Conservation (phyloP, 92 coral and sea anemone genomes). For the Bergia sp. region DNA sequence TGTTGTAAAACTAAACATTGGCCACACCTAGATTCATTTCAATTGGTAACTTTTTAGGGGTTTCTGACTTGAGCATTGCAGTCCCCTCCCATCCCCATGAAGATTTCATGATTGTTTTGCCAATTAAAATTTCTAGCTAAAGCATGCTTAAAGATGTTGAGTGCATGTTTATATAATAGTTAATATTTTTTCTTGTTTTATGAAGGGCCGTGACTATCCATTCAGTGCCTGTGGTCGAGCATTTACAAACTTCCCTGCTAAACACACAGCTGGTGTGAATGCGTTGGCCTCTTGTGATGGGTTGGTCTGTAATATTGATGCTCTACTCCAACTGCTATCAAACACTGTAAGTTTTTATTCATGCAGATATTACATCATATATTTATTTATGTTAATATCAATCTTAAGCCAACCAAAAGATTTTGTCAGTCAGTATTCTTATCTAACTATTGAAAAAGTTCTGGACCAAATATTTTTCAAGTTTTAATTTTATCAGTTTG, state of each 20-base stretch:
- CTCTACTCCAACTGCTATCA: slow-evolving; percentile 67
- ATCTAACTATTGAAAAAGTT: neutral
- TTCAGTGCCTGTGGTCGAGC: slow-evolving; percentile 92
- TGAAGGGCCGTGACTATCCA: slow-evolving; percentile 90
- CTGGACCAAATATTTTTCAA: neutral
- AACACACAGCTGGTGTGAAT: slow-evolving; percentile 59
- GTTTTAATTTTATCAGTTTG: too few species aligned
- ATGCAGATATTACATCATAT: neutral
- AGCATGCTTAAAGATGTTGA: too few species aligned
- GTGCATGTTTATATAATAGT: neutral
- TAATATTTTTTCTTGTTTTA: neutral
- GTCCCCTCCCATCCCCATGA: too few species aligned
- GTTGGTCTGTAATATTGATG: slow-evolving; percentile 81
- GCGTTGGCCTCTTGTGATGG: slow-evolving; percentile 69
- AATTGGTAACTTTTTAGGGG: too few species aligned
- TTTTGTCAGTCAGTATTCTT: neutral
- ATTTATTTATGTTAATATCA: neutral
- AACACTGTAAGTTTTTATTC: slow-evolving; percentile 62
- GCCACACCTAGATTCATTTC: too few species aligned
- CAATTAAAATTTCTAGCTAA: too few species aligned
- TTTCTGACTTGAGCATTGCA: too few species aligned
- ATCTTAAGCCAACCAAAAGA: neutral
- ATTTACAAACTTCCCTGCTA: slow-evolving; percentile 88
- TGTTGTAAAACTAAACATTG: too few species aligned
- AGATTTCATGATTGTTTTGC: too few species aligned